Percentiles rank a stretch among this genome's conserved stretches.
Evolutionary conservation across 37 sponge, comb jelly and placozoan species (phyloP).

Genomic region (Agelas oroides): DNA sequence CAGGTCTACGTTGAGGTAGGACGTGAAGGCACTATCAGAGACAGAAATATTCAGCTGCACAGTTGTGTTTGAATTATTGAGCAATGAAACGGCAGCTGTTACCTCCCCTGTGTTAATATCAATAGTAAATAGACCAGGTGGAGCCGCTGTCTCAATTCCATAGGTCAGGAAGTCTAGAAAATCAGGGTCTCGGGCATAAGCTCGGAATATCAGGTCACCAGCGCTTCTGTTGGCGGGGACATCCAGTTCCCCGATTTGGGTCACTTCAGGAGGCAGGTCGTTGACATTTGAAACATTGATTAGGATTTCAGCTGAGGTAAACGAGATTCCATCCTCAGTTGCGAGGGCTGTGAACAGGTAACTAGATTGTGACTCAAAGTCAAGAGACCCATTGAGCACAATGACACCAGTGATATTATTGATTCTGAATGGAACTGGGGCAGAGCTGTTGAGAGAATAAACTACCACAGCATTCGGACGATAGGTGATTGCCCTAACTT

Average conservation of each 20-base stretch:
- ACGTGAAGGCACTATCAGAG: slow-evolving; percentile 49
- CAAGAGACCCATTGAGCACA: slow-evolving; percentile 17
- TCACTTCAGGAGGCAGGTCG: slow-evolving; percentile 49
- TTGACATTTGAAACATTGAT: slow-evolving; percentile 52
- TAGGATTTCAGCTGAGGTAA: slow-evolving; percentile 24
- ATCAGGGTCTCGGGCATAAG: slow-evolving; percentile 65
- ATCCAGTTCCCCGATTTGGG: background rate
- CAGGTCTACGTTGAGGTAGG: background rate
- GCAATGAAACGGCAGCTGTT: slow-evolving; percentile 10
- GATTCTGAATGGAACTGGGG: slow-evolving; percentile 40
- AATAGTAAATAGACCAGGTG: slow-evolving; percentile 35
- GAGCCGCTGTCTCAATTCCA: background rate
- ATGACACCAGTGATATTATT: slow-evolving; percentile 37
- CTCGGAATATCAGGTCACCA: slow-evolving; percentile 21
- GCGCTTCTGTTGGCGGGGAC: slow-evolving; percentile 31
- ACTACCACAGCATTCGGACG: slow-evolving; percentile 14
- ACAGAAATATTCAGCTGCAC: slow-evolving; percentile 28
- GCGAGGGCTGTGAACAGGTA: slow-evolving; percentile 40
- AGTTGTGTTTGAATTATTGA: background rate
- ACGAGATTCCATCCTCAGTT: slow-evolving; percentile 3
- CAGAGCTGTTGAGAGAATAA: slow-evolving; percentile 8
- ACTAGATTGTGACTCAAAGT: slow-evolving; percentile 20
- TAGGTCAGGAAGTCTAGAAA: slow-evolving; percentile 20
- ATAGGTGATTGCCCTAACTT: slow-evolving; percentile 41
- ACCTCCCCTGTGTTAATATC: slow-evolving; percentile 36